Evolutionary conservation across 2,888 invertebrate genomes (phyloP), one percentile per base, ranked within the genome.

Genomic region (Hydriomena furcata): DNA sequence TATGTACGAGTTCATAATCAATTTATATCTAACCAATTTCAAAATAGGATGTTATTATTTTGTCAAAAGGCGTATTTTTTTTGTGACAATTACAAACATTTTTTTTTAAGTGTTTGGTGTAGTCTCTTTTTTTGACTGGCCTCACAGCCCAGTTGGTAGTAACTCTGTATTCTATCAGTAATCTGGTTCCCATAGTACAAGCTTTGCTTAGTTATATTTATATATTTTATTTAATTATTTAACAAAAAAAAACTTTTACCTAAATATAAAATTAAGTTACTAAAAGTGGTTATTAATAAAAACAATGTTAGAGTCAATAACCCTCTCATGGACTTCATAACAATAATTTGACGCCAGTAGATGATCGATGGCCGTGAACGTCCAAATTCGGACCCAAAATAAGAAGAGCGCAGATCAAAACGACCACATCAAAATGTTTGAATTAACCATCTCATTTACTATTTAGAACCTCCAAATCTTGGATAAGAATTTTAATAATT

Each of bases 351-450:
- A 72, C 73, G 72, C 72, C 74, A 68, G 60, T 65, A 60, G 61
- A 71, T 80, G 81, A 80, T 80, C 74, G 79, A 82, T 82, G 61
- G 73, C 68, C 71, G 55, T 79, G 75, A 74, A 76, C 73, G 73
- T 79, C 79, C 79, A 74, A 73, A 67, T n/a, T n/a, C n/a, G 66
- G 65, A 58, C 57, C 65, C 63, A 67, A 73, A 80, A 77, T 72
- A 72, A 76, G 72, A 67, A 71, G 45, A 56, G 37, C 36, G 47
- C 2, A 50, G 68, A 73, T 72, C 53, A 46, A 56, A 63, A 52
- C 40, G 45, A 52, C 43, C 52, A 38, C 52, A 69, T 63, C 67
- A 58, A 61, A 62, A 60, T 61, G 35, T 30, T 48, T 21, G 23
- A 43, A 38, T 50, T 42, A 23, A 46, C 37, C 41, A 37, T 20